A percentile compares a stretch with the other conserved stretches of the same genome.
Conservation (phyloP, 2,888 invertebrate genomes). For the Biston betularia region DNA sequence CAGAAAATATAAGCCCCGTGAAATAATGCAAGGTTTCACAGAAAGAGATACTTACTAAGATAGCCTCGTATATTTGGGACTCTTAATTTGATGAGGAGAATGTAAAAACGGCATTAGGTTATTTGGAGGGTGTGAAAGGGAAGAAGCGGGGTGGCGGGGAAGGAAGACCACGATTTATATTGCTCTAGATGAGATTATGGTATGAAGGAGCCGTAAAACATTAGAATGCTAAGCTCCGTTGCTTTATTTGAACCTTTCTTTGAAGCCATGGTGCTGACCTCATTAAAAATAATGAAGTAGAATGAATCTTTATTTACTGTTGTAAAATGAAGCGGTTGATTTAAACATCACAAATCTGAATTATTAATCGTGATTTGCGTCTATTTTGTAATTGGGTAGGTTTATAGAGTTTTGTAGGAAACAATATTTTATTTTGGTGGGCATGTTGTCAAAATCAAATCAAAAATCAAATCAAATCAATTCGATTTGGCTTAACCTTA, state of each 20-base stretch:
- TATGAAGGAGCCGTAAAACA: slow-evolving; percentile 65
- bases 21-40: slow-evolving; percentile 70
- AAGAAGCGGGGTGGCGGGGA: slow-evolving; percentile 34
- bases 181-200: slow-evolving; percentile 66
- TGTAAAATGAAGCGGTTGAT: background rate
- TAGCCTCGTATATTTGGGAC: slow-evolving; percentile 69
- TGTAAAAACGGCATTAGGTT: slow-evolving; percentile 74
- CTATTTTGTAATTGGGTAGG: background rate
- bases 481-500: too few relatives aligned
- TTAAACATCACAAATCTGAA: background rate
- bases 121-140: slow-evolving; percentile 53
- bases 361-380: background rate
- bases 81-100: slow-evolving; percentile 76
- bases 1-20: slow-evolving; percentile 59
- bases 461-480: too few relatives aligned
- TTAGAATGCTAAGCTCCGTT: slow-evolving; percentile 54
- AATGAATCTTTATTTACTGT: slow-evolving; percentile 18
- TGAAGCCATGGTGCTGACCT: slow-evolving; percentile 43
- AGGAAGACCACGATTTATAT: slow-evolving; percentile 66
- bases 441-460: too few relatives aligned
- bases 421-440: too few relatives aligned
- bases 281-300: slow-evolving; percentile 40
- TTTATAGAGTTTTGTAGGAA: too few relatives aligned
- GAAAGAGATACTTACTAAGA: slow-evolving; percentile 61
- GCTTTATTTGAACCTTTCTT: slow-evolving; percentile 49